Base-by-base conservation (phyloP, 2,797 vertebrate genomes). In the Anguilla megastoma region DNA sequence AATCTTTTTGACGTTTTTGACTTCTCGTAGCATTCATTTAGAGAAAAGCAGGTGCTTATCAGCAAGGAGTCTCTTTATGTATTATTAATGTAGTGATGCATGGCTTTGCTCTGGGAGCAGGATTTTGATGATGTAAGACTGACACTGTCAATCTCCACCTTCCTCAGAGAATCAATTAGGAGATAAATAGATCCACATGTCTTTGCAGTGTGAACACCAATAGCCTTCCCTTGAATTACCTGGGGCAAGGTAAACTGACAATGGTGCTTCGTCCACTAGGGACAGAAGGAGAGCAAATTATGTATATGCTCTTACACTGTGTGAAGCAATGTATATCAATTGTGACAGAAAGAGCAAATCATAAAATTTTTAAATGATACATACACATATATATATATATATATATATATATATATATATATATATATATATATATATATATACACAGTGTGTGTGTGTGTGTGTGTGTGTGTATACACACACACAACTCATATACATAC, bases 121-220 rank as follows among this genome's bases (percentile, higher is more conserved):
- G 93, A 93, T 94, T 93, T 95, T 94, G 95, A 94, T 93, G 86
- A 92, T 93, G 94, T 92, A 92, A 93, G 90, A 94, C 93, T 95
- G 93, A 95, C 91, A 91, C 92, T 95, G 92, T 96, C 96, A 94
- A 95, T 95, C 95, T 93, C 89, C 79, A 93, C 91, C 92, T 95
- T 95, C 96, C 96, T 96, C 92, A 91, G 96, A 97, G 96, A 97
- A 96, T 97, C 95, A 97, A 96, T 97, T 97, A 96, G 94, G 92
- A 96, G 95, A 96, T 95, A 97, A 98, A 96, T 95, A 97, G 96
- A 91, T 92, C 91, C 91, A 89, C 92, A 94, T 94, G 94, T 94
- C 93, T 96, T 91, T 87, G 90, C 94, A 92, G 92, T 93, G 94
- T 95, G 93, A 94, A 92, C 91, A 92, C 94, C 94, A 94, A 91